Evolutionary conservation across 2,888 invertebrate genomes (phyloP), one percentile per base, ranked within the genome.

Genomic region (Lithosia quadra): DNA sequence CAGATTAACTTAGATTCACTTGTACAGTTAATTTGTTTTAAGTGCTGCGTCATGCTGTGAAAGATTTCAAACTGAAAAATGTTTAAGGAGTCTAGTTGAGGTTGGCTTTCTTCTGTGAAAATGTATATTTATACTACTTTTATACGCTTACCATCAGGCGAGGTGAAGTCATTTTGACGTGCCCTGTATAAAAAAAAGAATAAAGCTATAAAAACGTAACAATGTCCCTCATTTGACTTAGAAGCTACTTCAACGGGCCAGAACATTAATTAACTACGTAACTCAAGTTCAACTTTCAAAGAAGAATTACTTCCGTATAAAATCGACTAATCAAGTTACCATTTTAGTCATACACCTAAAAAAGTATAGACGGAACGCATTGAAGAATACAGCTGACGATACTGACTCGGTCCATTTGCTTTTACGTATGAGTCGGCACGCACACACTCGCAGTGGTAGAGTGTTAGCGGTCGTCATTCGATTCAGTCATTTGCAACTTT

Each of bases 1-100:
- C 73, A 78, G 78, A 81, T 81, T 78, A 81, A 80, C 77, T 81
- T 73, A 79, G 73, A 79, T 76, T 75, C 74, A 72, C 71, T 78
- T 56, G 70, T 69, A 53, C 69, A 74, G 74, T 73, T 79, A 68
- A 74, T 79, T 80, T 75, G 71, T 73, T 74, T 72, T 73, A 74
- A 67, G 67, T 15, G 39, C 71, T 71, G 64, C 63, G 61, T 69
- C 66, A 67, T 71, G 69, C 67, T 64, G 65, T 76, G 65, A 62
- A 77, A 68, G 55, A 59, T 63, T 68, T 60, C 18, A 71, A 65
- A 64, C 64, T 69, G 65, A 65, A 69, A 65, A 74, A 74, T 49
- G 33, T n/a, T 49, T 33, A 33, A 58, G 7, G 7, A 4, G 13
- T 10, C 7, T 58, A 18, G 18, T 8, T 9, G n/a, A 9, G 9